phyloP scores from a whole-genome alignment of 2,797 vertebrate genomes.

The Parotocinclus haroldoi region DNA sequence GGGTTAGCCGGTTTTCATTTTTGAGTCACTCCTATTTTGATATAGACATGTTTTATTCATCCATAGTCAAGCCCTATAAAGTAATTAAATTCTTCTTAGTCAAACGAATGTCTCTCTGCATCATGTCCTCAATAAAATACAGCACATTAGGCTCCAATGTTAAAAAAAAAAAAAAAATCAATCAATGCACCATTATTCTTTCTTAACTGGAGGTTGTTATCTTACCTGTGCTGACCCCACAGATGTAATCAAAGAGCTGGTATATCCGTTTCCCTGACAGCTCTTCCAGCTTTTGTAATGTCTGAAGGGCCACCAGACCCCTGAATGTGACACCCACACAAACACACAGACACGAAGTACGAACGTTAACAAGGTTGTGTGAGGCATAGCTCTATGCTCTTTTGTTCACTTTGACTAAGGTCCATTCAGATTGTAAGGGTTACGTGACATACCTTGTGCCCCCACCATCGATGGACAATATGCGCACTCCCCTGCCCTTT shows the following conservation, averaged over 20 bases:
- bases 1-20: too few species aligned
- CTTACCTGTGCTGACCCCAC: conserved; percentile 37
- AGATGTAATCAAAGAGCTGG: conserved; percentile 77
- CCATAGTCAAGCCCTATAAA: too few species aligned
- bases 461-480: conserved; percentile 92
- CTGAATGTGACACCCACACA: conserved; percentile 56
- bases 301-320: conserved; percentile 87
- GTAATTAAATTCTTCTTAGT: too few species aligned
- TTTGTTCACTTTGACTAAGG: not conserved
- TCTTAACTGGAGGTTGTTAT: conserved; percentile 52
- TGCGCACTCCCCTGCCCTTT: conserved; percentile 84
- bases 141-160: not conserved
- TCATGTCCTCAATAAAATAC: too few species aligned
- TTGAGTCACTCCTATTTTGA: too few species aligned
- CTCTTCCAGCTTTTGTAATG: conserved; percentile 82
- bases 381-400: not conserved
- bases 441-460: conserved; percentile 80
- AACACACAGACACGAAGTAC: not conserved
- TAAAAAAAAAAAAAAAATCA: too few species aligned
- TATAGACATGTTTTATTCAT: too few species aligned
- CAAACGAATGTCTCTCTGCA: too few species aligned
- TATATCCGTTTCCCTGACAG: conserved; percentile 63
- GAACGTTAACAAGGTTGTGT: not conserved
- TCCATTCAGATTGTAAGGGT: not conserved
- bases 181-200: too few species aligned